These are phyloP conservation scores for Danio albolineatus DNA, from an alignment of 2,797 vertebrate species.

Conservation along the genomic window DNA sequence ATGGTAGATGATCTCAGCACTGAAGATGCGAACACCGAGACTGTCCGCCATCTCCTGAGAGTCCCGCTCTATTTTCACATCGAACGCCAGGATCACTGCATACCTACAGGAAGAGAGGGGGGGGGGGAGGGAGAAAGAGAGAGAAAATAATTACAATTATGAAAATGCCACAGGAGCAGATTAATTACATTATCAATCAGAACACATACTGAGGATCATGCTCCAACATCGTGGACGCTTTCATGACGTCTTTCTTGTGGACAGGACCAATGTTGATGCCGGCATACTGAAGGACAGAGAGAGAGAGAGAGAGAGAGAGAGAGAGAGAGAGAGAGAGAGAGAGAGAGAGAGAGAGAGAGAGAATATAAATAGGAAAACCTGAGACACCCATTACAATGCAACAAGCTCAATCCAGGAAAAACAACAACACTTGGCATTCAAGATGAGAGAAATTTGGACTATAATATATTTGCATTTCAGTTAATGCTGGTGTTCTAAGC, in stretches of 20 bases:
- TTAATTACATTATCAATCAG: neutral
- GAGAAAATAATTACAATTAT: neutral
- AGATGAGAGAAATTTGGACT: too few species aligned
- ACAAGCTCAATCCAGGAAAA: neutral
- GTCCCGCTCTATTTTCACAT: slow-evolving; percentile 94
- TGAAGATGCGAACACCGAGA: slow-evolving; percentile 94
- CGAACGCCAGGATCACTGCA: slow-evolving; percentile 94
- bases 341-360: neutral
- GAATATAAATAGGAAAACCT: too few species aligned
- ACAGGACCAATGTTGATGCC: slow-evolving; percentile 99
- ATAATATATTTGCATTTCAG: too few species aligned
- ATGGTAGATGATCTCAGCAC: slow-evolving; percentile 98
- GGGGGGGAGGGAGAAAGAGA: too few species aligned
- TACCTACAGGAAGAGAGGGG: slow-evolving; percentile 77
- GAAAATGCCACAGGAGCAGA: neutral
- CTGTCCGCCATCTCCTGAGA: slow-evolving; percentile 98
- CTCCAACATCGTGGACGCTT: slow-evolving; percentile 95
- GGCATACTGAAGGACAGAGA: slow-evolving; percentile 82
- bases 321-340: neutral
- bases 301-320: neutral
- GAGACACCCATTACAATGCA: neutral
- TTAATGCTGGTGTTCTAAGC: too few species aligned
- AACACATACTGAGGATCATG: slow-evolving; percentile 91
- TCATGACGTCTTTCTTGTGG: slow-evolving; percentile 97
- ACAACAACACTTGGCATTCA: neutral